Evolutionary conservation across 2,113 vertebrate species (phyloP).

Genomic region (Petroica traversi): DNA sequence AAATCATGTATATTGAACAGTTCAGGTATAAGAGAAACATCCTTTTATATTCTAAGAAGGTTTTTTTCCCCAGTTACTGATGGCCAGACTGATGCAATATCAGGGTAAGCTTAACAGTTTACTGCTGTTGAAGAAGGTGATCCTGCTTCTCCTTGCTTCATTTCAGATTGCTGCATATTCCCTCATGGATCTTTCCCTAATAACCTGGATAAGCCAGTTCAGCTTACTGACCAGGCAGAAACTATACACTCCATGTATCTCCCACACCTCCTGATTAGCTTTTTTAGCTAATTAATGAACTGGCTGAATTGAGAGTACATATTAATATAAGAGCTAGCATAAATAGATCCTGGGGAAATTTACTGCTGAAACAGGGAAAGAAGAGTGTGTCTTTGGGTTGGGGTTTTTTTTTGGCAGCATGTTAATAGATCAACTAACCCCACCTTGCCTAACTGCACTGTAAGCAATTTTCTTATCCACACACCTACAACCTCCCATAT

Average conservation of each 20-base stretch:
- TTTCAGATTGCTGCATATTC: background rate
- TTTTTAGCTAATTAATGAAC: background rate
- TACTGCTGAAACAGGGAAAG: background rate
- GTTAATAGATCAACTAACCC: background rate
- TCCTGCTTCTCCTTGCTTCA: background rate
- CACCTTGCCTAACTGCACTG: background rate
- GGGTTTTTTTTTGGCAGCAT: background rate
- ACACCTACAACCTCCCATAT: background rate
- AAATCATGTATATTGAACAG: background rate
- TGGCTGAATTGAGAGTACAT: background rate
- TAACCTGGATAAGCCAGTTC: background rate
- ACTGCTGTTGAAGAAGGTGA: background rate
- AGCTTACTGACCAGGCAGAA: background rate
- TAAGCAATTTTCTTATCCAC: background rate
- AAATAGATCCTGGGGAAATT: background rate
- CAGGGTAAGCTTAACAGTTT: background rate
- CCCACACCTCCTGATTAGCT: fast-evolving
- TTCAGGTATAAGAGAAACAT: background rate
- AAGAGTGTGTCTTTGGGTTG: background rate
- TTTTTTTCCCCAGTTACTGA: background rate
- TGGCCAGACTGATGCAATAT: background rate
- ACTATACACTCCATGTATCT: background rate
- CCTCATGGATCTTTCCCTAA: background rate
- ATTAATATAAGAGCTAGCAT: background rate
- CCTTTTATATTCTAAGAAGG: background rate